These are phyloP conservation scores for Potorous gilbertii DNA, from an alignment of 2,797 vertebrate genomes.

Conservation along the genomic window DNA sequence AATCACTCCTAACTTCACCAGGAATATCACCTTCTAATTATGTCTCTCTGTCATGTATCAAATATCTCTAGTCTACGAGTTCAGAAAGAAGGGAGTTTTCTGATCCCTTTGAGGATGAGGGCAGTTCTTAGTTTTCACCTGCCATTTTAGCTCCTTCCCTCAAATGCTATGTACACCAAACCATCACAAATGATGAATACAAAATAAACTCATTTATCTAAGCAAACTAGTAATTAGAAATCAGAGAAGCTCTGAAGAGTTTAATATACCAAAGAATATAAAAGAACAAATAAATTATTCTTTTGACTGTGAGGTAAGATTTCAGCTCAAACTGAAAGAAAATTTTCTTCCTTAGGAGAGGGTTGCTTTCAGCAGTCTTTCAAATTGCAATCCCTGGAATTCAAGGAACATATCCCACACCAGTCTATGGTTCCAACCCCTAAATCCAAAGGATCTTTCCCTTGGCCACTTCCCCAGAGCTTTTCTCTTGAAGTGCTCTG, in stretches of 20 bases:
- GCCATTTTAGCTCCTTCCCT: not conserved
- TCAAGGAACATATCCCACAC: too few species aligned
- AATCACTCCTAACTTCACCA: not conserved
- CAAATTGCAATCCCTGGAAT: too few species aligned
- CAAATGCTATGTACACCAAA: not conserved
- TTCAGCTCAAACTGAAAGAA: not conserved
- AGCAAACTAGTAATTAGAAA: not conserved
- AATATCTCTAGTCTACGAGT: not conserved
- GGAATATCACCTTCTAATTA: not conserved
- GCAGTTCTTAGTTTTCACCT: too few species aligned
- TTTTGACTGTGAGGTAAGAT: not conserved
- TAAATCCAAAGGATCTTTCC: not conserved
- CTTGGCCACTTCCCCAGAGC: not conserved
- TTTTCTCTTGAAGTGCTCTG: not conserved
- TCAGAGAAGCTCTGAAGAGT: not conserved
- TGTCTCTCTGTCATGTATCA: not conserved
- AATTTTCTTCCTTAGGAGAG: not conserved
- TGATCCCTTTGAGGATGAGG: too few species aligned
- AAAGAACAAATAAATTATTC: not conserved
- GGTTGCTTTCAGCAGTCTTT: too few species aligned
- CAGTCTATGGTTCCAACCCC: too few species aligned
- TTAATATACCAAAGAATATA: not conserved
- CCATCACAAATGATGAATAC: not conserved
- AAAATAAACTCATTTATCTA: not conserved
- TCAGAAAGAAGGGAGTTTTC: not conserved